phyloP scores from a whole-genome alignment of 2,113 vertebrate species.

The Chionis minor region DNA sequence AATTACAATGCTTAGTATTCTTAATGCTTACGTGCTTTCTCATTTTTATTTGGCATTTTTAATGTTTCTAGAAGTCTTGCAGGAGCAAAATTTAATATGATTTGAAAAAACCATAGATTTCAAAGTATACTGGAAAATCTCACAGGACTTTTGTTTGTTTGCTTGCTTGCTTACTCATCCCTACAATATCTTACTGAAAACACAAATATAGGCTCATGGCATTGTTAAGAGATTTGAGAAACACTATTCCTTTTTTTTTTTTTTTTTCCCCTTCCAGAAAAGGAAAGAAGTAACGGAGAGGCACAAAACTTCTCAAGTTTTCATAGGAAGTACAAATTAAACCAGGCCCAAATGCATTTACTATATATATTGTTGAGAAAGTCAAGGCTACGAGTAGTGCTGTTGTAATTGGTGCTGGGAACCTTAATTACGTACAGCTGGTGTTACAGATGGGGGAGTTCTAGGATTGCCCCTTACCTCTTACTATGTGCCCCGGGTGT shows the following conservation, averaged over 20 bases:
- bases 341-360: neutral
- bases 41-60: neutral
- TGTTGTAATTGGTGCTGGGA: neutral
- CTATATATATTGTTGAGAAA: neutral
- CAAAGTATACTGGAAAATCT: neutral
- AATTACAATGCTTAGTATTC: neutral
- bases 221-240: neutral
- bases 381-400: neutral
- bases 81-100: neutral
- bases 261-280: neutral
- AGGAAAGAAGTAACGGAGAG: neutral
- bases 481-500: neutral
- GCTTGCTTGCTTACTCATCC: neutral
- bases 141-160: neutral
- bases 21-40: neutral
- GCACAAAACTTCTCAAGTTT: neutral
- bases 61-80: neutral
- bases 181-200: neutral
- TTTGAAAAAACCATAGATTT: neutral
- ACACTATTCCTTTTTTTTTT: neutral
- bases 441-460: rapidly evolving
- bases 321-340: neutral
- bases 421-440: neutral
- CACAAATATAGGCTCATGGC: neutral
- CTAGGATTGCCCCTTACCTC: neutral